Conservation (phyloP, 1,140 invertebrate species). For the Pseudachorutes palmiensis region DNA sequence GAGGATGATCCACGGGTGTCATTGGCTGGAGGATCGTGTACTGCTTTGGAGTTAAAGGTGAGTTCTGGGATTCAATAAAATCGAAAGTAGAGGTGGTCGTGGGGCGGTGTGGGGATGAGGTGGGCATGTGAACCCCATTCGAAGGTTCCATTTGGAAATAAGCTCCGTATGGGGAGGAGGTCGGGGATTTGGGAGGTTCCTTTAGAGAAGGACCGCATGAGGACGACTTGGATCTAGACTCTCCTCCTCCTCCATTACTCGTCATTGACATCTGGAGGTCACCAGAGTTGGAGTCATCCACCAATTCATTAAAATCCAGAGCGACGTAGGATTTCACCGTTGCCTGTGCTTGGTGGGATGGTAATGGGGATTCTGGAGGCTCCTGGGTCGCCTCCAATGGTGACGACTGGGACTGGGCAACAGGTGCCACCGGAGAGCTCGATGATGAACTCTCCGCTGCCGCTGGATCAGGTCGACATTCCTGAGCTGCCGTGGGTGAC, state of each 20-base stretch:
- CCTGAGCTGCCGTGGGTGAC: neutral
- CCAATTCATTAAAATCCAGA: constrained; percentile 66
- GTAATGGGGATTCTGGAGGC: neutral
- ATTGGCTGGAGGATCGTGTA: constrained; percentile 42
- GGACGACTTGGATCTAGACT: neutral
- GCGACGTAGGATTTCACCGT: constrained; percentile 30
- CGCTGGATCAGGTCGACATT: neutral
- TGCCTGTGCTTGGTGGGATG: constrained; percentile 2
- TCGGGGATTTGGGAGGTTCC: neutral
- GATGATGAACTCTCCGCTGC: neutral
- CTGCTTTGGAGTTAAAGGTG: constrained; percentile 40
- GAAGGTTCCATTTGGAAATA: constrained; percentile 1
- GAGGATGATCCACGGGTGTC: constrained; percentile 44
- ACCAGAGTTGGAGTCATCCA: constrained; percentile 63
- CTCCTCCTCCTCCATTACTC: neutral
- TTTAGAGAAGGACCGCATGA: too few species aligned
- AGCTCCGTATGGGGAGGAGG: constrained; percentile 33
- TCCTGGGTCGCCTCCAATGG: neutral
- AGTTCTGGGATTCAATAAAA: constrained; percentile 38
- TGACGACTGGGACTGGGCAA: neutral
- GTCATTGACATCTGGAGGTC: constrained; percentile 38
- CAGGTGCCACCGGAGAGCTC: neutral
- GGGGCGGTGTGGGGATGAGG: constrained; percentile 5
- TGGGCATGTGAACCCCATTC: neutral
- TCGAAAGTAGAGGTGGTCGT: constrained; percentile 32